A percentile compares a stretch with the other conserved stretches of the same genome.
These are phyloP conservation scores for Stenolophus ochropezus DNA, from an alignment of 2,888 invertebrate species.

Conservation along the genomic window DNA sequence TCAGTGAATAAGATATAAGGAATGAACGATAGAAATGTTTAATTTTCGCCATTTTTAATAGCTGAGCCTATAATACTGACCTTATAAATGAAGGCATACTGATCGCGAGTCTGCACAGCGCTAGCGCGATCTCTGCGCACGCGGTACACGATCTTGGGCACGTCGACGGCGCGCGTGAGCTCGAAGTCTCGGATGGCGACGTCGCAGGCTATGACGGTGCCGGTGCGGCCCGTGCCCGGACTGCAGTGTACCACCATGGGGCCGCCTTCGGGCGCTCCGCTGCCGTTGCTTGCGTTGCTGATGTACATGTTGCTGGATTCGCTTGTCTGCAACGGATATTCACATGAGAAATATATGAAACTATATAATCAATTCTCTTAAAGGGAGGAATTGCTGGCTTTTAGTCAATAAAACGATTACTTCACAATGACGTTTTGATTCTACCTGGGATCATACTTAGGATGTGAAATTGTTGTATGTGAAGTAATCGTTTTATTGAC, in stretches of 20 bases:
- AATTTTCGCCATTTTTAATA: background rate
- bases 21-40: too few species aligned
- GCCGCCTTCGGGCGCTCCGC: conserved; percentile 74
- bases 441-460: too few species aligned
- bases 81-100: conserved; percentile 94
- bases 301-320: conserved; percentile 48
- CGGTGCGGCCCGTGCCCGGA: conserved; percentile 93
- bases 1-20: too few species aligned
- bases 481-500: too few species aligned
- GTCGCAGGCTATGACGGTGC: conserved; percentile 90
- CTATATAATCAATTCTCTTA: too few species aligned
- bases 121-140: conserved; percentile 92
- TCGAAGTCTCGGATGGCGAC: conserved; percentile 91
- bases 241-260: conserved; percentile 91
- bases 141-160: conserved; percentile 89
- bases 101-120: conserved; percentile 92
- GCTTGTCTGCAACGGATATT: conserved; percentile 47
- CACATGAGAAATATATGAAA: too few species aligned
- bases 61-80: conserved; percentile 73
- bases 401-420: too few species aligned
- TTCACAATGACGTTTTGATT: too few species aligned
- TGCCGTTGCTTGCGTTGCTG: conserved; percentile 58
- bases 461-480: too few species aligned
- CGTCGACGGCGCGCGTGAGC: conserved; percentile 86
- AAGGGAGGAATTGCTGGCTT: too few species aligned